Percentiles rank a stretch among this genome's conserved stretches.
Conservation (phyloP, 2,113 vertebrate species). For the Microcebus ravelobensis region DNA sequence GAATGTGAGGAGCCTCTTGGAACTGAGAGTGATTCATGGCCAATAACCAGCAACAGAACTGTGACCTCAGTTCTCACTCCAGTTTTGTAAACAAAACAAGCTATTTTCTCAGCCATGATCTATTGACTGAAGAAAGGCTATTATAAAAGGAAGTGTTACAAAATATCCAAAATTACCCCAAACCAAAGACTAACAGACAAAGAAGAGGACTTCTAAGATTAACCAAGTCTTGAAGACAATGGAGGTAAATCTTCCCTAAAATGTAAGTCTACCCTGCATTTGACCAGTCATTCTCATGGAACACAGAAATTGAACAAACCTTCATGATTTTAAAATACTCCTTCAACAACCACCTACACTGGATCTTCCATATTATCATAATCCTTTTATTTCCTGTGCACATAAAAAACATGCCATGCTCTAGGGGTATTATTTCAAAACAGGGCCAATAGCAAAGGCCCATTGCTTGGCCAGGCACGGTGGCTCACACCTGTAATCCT, state of each 20-base stretch:
- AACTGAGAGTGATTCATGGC: background rate
- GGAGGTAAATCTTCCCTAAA: background rate
- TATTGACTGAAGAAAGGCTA: background rate
- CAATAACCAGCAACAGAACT: background rate
- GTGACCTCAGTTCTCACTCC: background rate
- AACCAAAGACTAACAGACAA: background rate
- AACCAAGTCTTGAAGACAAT: background rate
- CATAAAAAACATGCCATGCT: background rate
- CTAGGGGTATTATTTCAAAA: background rate
- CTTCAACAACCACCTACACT: background rate
- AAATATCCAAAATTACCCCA: background rate
- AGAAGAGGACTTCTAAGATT: background rate
- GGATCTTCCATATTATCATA: background rate
- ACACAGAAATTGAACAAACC: background rate
- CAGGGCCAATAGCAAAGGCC: background rate
- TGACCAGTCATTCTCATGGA: background rate
- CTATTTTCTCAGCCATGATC: background rate
- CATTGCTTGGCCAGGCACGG: background rate
- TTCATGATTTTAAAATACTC: background rate
- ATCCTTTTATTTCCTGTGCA: background rate
- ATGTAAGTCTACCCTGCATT: background rate
- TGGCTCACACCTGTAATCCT: too few relatives aligned
- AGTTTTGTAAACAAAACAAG: background rate
- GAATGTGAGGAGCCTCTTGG: background rate
- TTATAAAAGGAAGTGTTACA: background rate